These are phyloP conservation scores for Oryzias celebensis DNA, from an alignment of 2,113 vertebrate genomes.

Conservation along the genomic window DNA sequence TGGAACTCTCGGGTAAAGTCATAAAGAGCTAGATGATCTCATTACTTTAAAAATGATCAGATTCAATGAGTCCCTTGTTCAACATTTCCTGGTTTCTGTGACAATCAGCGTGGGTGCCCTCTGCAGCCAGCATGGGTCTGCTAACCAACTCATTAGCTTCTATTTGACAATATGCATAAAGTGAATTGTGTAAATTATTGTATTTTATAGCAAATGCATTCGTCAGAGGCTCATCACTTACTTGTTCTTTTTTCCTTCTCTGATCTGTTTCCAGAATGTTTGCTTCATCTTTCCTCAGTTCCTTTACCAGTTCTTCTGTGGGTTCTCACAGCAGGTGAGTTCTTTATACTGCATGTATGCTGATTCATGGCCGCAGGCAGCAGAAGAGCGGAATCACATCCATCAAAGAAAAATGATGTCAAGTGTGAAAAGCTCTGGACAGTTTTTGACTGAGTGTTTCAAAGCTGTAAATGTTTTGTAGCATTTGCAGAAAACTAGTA, in stretches of 20 bases:
- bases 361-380: neutral
- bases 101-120: slow-evolving; percentile 62
- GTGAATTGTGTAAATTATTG: slow-evolving; percentile 51
- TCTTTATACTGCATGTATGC: neutral
- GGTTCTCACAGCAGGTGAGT: slow-evolving; percentile 95
- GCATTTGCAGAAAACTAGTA: too few species aligned
- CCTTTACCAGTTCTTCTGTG: slow-evolving; percentile 99
- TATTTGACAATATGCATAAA: slow-evolving; percentile 46
- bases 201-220: slow-evolving; percentile 50
- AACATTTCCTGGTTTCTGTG: slow-evolving; percentile 51
- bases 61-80: slow-evolving; percentile 51
- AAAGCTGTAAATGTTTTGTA: too few species aligned
- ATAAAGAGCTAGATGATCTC: slow-evolving; percentile 46
- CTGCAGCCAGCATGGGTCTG: slow-evolving; percentile 38
- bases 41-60: slow-evolving; percentile 56
- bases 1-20: neutral
- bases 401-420: neutral
- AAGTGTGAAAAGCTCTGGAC: neutral
- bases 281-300: slow-evolving; percentile 99
- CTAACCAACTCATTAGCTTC: slow-evolving; percentile 62
- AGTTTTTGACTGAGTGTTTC: too few species aligned
- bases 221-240: slow-evolving; percentile 43
- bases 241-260: slow-evolving; percentile 7
- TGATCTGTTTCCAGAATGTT: slow-evolving; percentile 85
- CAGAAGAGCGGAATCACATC: neutral